Conservation (phyloP, 2,113 vertebrate species). For the Stigmatopora argus region DNA sequence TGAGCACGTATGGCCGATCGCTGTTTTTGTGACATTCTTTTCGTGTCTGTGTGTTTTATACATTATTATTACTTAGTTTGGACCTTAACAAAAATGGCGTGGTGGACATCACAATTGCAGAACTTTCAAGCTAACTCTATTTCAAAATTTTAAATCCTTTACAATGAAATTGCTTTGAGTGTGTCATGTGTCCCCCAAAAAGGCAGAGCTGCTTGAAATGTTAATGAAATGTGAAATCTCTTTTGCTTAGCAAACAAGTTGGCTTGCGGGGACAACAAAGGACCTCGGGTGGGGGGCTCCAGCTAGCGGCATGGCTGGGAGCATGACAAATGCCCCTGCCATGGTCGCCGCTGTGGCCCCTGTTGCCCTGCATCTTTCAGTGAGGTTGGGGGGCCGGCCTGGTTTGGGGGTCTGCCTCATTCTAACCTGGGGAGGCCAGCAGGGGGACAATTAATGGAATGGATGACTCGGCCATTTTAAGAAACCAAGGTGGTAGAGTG, state of each 20-base stretch:
- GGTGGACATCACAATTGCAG: background rate
- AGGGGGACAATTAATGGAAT: slow-evolving; percentile 61
- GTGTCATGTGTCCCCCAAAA: slow-evolving; percentile 45
- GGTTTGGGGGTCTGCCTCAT: slow-evolving; percentile 27
- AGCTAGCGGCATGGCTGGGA: slow-evolving; percentile 69
- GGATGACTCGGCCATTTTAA: slow-evolving; percentile 65
- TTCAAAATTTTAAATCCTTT: background rate
- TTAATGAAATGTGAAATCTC: slow-evolving; percentile 74
- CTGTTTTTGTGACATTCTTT: no score
- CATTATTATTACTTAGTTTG: no score
- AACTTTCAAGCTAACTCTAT: background rate
- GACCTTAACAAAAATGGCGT: background rate
- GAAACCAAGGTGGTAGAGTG: slow-evolving; percentile 51
- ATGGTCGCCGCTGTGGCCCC: slow-evolving; percentile 42
- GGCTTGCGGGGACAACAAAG: slow-evolving; percentile 74
- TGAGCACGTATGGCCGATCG: no score
- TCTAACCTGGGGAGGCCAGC: slow-evolving; percentile 44
- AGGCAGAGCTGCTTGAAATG: slow-evolving; percentile 71
- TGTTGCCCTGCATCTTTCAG: slow-evolving; percentile 42
- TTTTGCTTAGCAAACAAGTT: slow-evolving; percentile 77
- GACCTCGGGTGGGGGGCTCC: slow-evolving; percentile 61
- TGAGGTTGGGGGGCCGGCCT: slow-evolving; percentile 9
- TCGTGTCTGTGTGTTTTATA: no score
- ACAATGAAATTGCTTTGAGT: slow-evolving; percentile 3
- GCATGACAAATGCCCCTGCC: slow-evolving; percentile 75